These are phyloP conservation scores for Sericinus montela DNA, from an alignment of 2,888 invertebrate species.

Conservation along the genomic window DNA sequence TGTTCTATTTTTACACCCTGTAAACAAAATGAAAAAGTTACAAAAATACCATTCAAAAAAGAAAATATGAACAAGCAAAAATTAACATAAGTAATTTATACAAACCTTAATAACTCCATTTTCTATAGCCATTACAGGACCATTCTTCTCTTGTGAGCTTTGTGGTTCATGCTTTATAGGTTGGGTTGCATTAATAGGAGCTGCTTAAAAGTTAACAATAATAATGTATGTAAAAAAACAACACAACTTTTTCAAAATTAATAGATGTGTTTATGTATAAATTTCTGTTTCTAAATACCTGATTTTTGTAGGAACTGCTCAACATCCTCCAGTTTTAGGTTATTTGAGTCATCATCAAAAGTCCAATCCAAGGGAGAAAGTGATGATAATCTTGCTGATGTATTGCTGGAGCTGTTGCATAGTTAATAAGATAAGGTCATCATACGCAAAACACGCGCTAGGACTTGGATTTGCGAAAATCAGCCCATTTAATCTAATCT, in stretches of 20 bases:
- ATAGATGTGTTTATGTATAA: no score
- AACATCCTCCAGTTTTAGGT: conserved; percentile 63
- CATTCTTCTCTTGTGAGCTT: conserved; percentile 39
- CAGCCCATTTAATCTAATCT: no score
- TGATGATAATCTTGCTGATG: conserved; percentile 52
- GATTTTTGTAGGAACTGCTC: conserved; percentile 64
- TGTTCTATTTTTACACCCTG: conserved; percentile 48
- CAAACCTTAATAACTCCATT: conserved; percentile 70
- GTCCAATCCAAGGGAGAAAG: conserved; percentile 62
- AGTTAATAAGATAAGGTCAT: no score
- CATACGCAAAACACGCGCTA: no score
- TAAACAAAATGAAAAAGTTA: conserved; percentile 18
- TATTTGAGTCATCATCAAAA: conserved; percentile 51
- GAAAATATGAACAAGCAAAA: background rate
- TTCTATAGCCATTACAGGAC: conserved; percentile 67
- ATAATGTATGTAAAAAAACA: no score
- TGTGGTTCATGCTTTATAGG: conserved; percentile 22
- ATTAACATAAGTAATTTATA: background rate
- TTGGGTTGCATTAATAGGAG: conserved; percentile 26
- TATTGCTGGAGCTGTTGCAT: conserved; percentile 40
- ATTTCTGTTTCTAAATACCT: conserved; percentile 32
- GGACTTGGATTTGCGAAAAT: no score
- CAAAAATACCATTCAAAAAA: background rate
- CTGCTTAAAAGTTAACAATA: conserved; percentile 25
- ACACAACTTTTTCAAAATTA: no score